Percentiles rank a stretch among this genome's conserved stretches.
Conservation (phyloP, 2,113 vertebrate species). For the Herpetotheres cachinnans region DNA sequence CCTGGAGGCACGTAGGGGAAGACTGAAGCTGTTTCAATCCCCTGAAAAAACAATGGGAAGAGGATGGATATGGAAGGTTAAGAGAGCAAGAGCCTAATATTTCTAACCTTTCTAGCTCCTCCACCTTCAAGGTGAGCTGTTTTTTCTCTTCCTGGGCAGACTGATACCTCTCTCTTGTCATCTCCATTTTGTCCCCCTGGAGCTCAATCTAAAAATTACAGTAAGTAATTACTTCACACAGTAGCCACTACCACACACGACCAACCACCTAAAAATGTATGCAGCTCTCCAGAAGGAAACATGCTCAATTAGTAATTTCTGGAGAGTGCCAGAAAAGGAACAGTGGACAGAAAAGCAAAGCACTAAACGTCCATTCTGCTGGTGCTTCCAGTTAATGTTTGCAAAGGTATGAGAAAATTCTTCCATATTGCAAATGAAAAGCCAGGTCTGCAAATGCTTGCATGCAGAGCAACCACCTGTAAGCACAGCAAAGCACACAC, state of each 20-base stretch:
- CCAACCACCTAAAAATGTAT: neutral
- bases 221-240: conserved; percentile 53
- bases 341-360: neutral
- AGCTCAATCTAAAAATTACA: conserved; percentile 87
- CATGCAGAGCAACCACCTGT: neutral
- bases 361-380: neutral
- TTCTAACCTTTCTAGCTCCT: conserved; percentile 87
- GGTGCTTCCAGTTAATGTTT: neutral
- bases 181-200: conserved; percentile 85
- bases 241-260: neutral
- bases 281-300: neutral
- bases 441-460: neutral
- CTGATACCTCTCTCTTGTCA: conserved; percentile 85
- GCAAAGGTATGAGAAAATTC: neutral
- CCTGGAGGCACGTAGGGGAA: neutral
- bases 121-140: conserved; percentile 84
- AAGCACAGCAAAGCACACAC: conserved; percentile 7
- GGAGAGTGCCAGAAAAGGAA: neutral
- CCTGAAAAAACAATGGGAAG: neutral
- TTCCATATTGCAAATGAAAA: neutral
- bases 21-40: neutral
- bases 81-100: neutral
- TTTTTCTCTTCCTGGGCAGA: conserved; percentile 87
- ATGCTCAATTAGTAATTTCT: neutral
- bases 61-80: neutral